Conservation (phyloP, 2,797 vertebrate genomes). For the Squalus acanthias region DNA sequence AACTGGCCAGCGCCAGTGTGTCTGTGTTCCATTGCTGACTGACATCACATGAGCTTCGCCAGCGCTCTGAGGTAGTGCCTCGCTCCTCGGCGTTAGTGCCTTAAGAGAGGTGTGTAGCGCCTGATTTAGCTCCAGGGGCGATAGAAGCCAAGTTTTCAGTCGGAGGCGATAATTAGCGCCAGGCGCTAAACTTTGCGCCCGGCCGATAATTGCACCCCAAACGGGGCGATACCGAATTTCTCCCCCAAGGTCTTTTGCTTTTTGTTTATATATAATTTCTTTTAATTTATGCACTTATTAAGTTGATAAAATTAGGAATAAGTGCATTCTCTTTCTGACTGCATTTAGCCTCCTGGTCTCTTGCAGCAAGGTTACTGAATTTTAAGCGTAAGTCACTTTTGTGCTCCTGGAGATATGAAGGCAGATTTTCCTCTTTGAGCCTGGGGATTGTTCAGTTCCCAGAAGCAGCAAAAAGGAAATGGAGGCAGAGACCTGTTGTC, state of each 20-base stretch:
- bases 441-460: background rate
- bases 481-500: background rate
- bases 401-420: background rate
- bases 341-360: background rate
- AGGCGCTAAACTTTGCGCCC: too few relatives aligned
- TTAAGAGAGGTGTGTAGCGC: too few relatives aligned
- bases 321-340: background rate
- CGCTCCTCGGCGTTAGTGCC: too few relatives aligned
- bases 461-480: background rate
- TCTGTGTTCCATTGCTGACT: too few relatives aligned
- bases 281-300: background rate
- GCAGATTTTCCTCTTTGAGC: background rate
- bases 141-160: too few relatives aligned
- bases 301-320: background rate
- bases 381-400: background rate
- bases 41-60: too few relatives aligned
- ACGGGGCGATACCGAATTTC: too few relatives aligned
- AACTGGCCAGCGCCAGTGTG: too few relatives aligned
- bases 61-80: too few relatives aligned
- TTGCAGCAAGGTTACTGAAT: background rate
- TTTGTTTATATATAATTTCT: background rate
- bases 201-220: too few relatives aligned
- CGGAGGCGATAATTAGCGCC: too few relatives aligned
- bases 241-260: background rate
- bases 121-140: too few relatives aligned